A percentile compares a stretch with the other conserved stretches of the same genome.
phyloP scores from a whole-genome alignment of 2,888 invertebrate species.

The Achlya flavicornis region DNA sequence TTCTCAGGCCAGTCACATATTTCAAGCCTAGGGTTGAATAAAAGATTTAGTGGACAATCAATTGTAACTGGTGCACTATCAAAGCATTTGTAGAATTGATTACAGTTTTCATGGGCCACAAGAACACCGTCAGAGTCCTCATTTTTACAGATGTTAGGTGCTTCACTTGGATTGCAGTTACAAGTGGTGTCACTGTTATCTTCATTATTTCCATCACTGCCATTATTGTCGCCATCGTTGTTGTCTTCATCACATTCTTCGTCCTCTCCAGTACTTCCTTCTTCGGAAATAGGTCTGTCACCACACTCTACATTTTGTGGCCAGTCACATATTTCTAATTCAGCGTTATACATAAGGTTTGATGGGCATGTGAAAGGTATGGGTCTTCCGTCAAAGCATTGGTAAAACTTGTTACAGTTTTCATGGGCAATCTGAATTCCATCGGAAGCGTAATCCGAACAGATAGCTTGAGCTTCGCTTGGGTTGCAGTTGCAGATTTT shows the following conservation, averaged over 20 bases:
- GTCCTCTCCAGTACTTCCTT: background rate
- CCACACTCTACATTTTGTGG: constrained; percentile 44
- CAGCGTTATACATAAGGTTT: constrained; percentile 39
- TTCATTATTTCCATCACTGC: constrained; percentile 13
- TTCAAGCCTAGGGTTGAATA: constrained; percentile 23
- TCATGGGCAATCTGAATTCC: constrained; percentile 39
- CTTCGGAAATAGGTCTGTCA: constrained; percentile 31
- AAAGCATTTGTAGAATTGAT: constrained; percentile 39
- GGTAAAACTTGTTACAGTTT: constrained; percentile 47
- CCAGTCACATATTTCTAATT: constrained; percentile 44
- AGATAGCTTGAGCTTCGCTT: background rate
- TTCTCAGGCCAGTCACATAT: constrained; percentile 27
- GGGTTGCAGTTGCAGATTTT: constrained; percentile 35
- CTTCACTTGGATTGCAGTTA: constrained; percentile 43
- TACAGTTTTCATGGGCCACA: constrained; percentile 27
- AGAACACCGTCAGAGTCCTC: constrained; percentile 34
- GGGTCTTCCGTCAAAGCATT: constrained; percentile 40
- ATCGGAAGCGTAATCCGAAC: background rate
- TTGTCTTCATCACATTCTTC: constrained; percentile 20
- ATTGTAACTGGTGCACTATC: constrained; percentile 22
- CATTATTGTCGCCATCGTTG: constrained; percentile 12
- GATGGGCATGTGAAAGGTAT: constrained; percentile 33
- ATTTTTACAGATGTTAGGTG: constrained; percentile 41
- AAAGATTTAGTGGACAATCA: constrained; percentile 19
- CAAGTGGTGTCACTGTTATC: constrained; percentile 24